Evolutionary conservation across 2,797 vertebrate genomes (phyloP), one percentile per base, ranked within the genome.

Genomic region (Lophotriccus pileatus): DNA sequence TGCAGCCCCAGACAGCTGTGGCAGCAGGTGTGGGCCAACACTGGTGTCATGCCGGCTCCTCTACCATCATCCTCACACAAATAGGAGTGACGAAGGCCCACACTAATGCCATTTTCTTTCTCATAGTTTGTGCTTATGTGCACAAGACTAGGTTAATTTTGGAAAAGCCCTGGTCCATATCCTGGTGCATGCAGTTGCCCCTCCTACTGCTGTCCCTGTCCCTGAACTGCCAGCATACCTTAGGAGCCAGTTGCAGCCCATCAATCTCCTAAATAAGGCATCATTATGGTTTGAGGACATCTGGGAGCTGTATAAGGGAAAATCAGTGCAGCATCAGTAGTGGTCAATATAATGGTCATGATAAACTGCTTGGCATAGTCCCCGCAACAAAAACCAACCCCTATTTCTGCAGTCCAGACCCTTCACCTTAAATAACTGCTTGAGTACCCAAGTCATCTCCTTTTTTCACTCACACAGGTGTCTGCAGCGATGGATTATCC

Each of bases 11-110:
- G 72, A n/a, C 77, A 87, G 93, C 92, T 95, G 94, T 50, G 84
- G 63, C 60, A 87, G 82, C 93, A 88, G 79, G 49, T 93, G 93
- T 72, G 58, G 24, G 94, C 30, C 63, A 28, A 24, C 67, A 14
- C 30, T 8, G 12, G 6, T 3, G 34, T 43, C 32, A 18, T 7
- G n/a, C 8, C 37, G 14, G 55, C 7, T 80, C 36, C 64, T 85
- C 52, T 58, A 39, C 27, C 5, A 0, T 19, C 28, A 1, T 17
- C 58, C 70, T 68, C 36, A 30, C 24, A 19, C 46, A 18, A 53
- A 30, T 12, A 39, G 16, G 9, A 36, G 53, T 18, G 64, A 56
- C 2, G 2, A 49, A 84, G 60, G 39, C 24, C 4, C 1, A 2
- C 2, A 1, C 9, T 15, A 6, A 32, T 8, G 24, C 12, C 5